phyloP scores from a whole-genome alignment of 2,113 vertebrate genomes.

The Pardalotus punctatus region DNA sequence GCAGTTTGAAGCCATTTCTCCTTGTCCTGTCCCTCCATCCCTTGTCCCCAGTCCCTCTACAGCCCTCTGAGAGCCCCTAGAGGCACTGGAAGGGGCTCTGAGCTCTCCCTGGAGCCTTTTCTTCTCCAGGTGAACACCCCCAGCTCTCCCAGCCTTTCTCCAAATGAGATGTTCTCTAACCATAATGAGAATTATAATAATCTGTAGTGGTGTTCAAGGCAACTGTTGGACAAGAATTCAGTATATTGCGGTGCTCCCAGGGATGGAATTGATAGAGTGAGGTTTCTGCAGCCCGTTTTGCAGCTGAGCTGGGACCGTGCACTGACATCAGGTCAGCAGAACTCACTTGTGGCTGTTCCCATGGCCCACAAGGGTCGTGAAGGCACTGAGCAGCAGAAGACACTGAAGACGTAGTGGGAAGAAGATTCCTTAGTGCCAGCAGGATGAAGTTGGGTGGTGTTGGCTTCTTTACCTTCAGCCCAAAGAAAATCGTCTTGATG shows the following conservation, averaged over 20 bases:
- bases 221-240: neutral
- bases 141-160: neutral
- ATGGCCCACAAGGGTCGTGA: rapidly evolving
- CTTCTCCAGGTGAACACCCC: neutral
- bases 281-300: neutral
- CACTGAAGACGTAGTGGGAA: neutral
- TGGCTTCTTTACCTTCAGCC: neutral
- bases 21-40: neutral
- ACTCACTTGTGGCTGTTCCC: neutral
- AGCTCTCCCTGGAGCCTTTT: neutral
- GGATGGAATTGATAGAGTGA: rapidly evolving
- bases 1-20: neutral
- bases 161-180: rapidly evolving
- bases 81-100: rapidly evolving
- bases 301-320: neutral
- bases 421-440: neutral
- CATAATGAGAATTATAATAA: neutral
- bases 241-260: neutral
- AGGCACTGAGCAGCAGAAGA: neutral
- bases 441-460: neutral
- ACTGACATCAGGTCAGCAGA: neutral
- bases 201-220: neutral
- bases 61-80: neutral
- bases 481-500: neutral
- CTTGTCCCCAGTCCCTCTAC: neutral